Evolutionary conservation across 2,888 invertebrate species (phyloP).

Genomic region (Brachypterus glaber): DNA sequence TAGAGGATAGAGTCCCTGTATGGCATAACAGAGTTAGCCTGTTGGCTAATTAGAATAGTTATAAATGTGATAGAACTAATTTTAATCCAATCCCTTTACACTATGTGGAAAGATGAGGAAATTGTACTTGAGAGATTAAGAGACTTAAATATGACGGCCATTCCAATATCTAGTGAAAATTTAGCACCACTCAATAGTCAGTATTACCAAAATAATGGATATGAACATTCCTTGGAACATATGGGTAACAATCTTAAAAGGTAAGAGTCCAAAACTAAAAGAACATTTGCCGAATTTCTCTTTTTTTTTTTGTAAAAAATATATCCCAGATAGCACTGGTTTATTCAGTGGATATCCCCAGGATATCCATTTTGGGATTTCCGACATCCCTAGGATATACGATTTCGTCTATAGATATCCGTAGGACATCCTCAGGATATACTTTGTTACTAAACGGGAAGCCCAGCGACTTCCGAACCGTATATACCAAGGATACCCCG

Average conservation of each 20-base stretch:
- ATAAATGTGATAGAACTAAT: slow-evolving; percentile 42
- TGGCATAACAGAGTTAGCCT: slow-evolving; percentile 43
- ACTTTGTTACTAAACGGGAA: no score
- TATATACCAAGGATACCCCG: no score
- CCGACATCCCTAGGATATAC: no score
- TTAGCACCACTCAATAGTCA: slow-evolving; percentile 28
- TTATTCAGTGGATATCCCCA: no score
- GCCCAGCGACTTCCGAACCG: no score
- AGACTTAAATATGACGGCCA: slow-evolving; percentile 40
- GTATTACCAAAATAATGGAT: slow-evolving; percentile 38
- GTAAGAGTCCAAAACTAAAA: slow-evolving; percentile 15
- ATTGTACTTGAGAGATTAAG: slow-evolving; percentile 41
- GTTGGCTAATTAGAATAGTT: slow-evolving; percentile 42
- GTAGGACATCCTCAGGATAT: no score
- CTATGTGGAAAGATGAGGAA: slow-evolving; percentile 47
- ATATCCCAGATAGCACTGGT: no score
- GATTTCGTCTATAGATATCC: no score
- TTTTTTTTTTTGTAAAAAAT: slow-evolving; percentile 1
- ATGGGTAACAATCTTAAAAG: slow-evolving; percentile 25
- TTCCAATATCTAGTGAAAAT: slow-evolving; percentile 29
- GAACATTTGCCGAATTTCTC: slow-evolving; percentile 5
- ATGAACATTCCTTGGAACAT: slow-evolving; percentile 34
- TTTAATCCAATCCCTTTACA: slow-evolving; percentile 44
- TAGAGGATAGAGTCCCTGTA: slow-evolving; percentile 42
- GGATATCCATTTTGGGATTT: no score